Evolutionary conservation across 1,140 invertebrate species (phyloP).

Genomic region (Druon quercuslanigerum): DNA sequence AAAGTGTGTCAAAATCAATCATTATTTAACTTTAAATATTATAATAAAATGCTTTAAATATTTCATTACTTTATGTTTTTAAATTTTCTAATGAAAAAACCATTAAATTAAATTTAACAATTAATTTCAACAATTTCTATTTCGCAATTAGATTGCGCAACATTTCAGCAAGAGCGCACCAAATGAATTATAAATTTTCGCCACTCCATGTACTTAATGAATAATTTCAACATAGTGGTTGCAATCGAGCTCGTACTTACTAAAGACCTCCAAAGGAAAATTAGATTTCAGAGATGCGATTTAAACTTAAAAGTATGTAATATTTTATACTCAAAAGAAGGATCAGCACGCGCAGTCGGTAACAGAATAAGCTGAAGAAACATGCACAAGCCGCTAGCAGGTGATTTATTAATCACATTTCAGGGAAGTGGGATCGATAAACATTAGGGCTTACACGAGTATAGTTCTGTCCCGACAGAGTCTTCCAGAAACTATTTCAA

Average conservation of each 20-base stretch:
- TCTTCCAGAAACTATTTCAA: too few relatives aligned
- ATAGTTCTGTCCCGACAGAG: too few relatives aligned
- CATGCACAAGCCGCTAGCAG: background rate
- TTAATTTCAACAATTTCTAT: too few relatives aligned
- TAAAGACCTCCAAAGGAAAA: background rate
- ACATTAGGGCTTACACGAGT: background rate
- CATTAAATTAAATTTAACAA: too few relatives aligned
- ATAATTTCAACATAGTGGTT: constrained; percentile 3
- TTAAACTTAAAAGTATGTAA: background rate
- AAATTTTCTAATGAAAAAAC: too few relatives aligned
- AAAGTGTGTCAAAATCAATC: too few relatives aligned
- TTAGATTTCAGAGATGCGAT: background rate
- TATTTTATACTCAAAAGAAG: background rate
- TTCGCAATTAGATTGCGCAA: background rate
- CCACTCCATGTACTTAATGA: background rate
- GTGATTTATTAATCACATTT: constrained; percentile 7
- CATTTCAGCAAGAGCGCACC: background rate
- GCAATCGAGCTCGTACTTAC: constrained; percentile 2
- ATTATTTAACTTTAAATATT: too few relatives aligned
- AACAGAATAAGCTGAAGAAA: background rate
- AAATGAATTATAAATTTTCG: constrained; percentile 3
- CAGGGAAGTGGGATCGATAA: background rate
- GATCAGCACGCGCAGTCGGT: background rate
- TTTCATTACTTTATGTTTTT: too few relatives aligned
- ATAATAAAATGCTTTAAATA: too few relatives aligned